These are phyloP conservation scores for Osmerus eperlanus DNA, from an alignment of 2,113 vertebrate species.

Conservation along the genomic window DNA sequence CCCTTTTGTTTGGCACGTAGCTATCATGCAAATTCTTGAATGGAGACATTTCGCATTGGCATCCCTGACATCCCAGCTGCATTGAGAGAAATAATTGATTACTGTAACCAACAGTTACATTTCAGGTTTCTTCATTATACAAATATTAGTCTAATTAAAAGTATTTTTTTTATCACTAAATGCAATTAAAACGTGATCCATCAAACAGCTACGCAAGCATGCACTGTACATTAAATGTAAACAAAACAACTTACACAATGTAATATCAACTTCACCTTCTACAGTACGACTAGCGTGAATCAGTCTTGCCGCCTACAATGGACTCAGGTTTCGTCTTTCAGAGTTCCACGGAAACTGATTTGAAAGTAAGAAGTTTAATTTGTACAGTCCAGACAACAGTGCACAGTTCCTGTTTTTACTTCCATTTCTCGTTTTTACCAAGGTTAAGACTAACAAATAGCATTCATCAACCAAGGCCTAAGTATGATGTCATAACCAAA, in stretches of 20 bases:
- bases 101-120: too few relatives aligned
- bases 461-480: too few relatives aligned
- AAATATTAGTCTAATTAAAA: conserved; percentile 33
- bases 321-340: neutral
- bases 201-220: too few relatives aligned
- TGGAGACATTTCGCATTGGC: conserved; percentile 26
- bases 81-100: too few relatives aligned
- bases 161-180: neutral
- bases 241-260: conserved; percentile 30
- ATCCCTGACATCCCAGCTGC: neutral
- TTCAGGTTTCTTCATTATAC: neutral
- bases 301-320: too few relatives aligned
- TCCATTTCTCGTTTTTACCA: conserved; percentile 53
- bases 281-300: neutral
- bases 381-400: neutral
- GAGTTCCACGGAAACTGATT: neutral
- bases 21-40: conserved; percentile 57
- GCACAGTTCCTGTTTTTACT: conserved; percentile 60
- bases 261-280: neutral
- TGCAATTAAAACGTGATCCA: too few relatives aligned
- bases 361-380: neutral
- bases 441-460: neutral
- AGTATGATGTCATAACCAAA: neutral
- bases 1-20: conserved; percentile 51
- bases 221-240: neutral